These are phyloP conservation scores for human DNA, from an alignment of 2,113 vertebrate species.

Conservation along the genomic window GRCh38 chr1:10909501-10910000, in stretches of 20 bases:
- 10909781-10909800: background rate
- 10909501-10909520: too few relatives aligned
- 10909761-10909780: background rate
- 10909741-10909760: background rate
- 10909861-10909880: constrained; percentile 15
- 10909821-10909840: background rate
- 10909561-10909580: background rate
- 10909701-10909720: background rate
- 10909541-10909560: background rate
- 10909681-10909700: background rate
- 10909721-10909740: background rate
- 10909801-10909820: background rate
- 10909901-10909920: background rate
- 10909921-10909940: background rate
- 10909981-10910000: background rate
- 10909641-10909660: accelerated
- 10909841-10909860: background rate
- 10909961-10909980: background rate
- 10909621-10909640: background rate
- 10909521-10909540: too few relatives aligned
- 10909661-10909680: background rate
- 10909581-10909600: background rate
- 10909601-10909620: background rate
- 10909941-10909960: background rate
- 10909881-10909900: background rate